Conservation (phyloP, 1,140 invertebrate species). For the Stenopsyche tienmushanensis region DNA sequence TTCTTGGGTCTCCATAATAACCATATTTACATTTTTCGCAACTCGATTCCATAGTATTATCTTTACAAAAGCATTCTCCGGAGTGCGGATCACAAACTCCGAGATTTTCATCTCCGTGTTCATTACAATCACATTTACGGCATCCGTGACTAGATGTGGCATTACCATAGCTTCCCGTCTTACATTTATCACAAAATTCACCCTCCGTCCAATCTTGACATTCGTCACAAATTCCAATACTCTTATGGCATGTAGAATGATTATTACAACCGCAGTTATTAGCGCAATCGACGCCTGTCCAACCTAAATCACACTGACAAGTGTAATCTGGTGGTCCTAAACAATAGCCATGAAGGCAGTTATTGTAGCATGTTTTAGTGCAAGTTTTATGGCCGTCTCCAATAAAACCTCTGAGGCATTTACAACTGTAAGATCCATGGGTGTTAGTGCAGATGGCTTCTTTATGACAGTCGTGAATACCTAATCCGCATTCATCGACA, state of each 20-base stretch:
- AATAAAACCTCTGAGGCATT: conserved; percentile 82
- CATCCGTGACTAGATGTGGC: conserved; percentile 79
- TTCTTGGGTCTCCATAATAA: conserved; percentile 87
- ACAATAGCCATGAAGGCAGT: conserved; percentile 87
- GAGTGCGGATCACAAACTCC: conserved; percentile 80
- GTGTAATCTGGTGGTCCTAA: conserved; percentile 78
- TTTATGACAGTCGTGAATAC: conserved; percentile 83
- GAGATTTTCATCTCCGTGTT: conserved; percentile 73
- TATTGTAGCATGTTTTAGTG: conserved; percentile 84
- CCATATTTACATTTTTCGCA: conserved; percentile 81
- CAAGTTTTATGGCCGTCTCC: conserved; percentile 84
- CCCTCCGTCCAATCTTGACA: conserved; percentile 90
- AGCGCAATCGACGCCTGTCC: conserved; percentile 88
- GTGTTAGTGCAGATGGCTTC: conserved; percentile 92
- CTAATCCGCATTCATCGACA: conserved; percentile 88
- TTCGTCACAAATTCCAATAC: conserved; percentile 83
- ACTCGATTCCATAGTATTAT: conserved; percentile 82
- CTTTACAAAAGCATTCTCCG: conserved; percentile 85
- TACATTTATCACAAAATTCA: conserved; percentile 79
- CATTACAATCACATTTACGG: conserved; percentile 82
- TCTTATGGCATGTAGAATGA: conserved; percentile 81
- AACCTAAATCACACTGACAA: conserved; percentile 88
- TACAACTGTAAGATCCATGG: conserved; percentile 84
- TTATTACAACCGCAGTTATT: conserved; percentile 91
- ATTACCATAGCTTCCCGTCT: conserved; percentile 86